Evolutionary conservation across 2,113 vertebrate genomes (phyloP), one percentile per base, ranked within the genome.

Genomic region (Hiodon alosoides): DNA sequence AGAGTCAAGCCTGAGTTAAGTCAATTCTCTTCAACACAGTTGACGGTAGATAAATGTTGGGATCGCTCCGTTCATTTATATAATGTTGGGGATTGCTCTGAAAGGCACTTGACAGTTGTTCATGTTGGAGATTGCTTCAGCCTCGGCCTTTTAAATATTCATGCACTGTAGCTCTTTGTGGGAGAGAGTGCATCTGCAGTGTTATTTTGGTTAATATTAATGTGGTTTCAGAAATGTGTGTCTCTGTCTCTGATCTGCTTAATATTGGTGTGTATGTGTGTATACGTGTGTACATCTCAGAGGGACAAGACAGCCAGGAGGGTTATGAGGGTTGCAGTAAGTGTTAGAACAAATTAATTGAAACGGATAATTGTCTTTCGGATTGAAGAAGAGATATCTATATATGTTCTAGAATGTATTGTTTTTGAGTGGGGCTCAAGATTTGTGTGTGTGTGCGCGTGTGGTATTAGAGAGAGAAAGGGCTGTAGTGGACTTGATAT

Each of bases 151-250:
- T 78, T 82, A 77, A 75, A 81, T 83, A 5, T 77, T 85, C 78
- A 55, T 78, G 9, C 7, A 47, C 69, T 14, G 31, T 71, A 79
- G 81, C 16, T 48, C 0, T 11, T 0, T 78, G 3, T 76, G 64
- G 72, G 79, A 78, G 65, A 80, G 67, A 75, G 51, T 78, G 58
- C 78, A 79, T 74, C 61, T 83, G 71, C n/a, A 81, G 64, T 84
- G 46, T 84, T 80, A 61, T 70, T 64, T 67, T 87, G n/a, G 79
- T 86, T 82, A 82, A 73, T 79, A 79, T 77, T 86, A 46, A 82
- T 83, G 67, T 83, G 71, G 79, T 87, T 58, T 83, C 67, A 10
- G 76, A 76, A 73, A 73, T 72, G n/a, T 72, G 70, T 72, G 16
- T 74, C 72, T 79, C 47, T 69, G 14, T 58, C 46, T 50, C 47